Evolutionary conservation across 2,888 invertebrate genomes (phyloP), one percentile per base, ranked within the genome.

Genomic region (Leptogaster cylindrica): DNA sequence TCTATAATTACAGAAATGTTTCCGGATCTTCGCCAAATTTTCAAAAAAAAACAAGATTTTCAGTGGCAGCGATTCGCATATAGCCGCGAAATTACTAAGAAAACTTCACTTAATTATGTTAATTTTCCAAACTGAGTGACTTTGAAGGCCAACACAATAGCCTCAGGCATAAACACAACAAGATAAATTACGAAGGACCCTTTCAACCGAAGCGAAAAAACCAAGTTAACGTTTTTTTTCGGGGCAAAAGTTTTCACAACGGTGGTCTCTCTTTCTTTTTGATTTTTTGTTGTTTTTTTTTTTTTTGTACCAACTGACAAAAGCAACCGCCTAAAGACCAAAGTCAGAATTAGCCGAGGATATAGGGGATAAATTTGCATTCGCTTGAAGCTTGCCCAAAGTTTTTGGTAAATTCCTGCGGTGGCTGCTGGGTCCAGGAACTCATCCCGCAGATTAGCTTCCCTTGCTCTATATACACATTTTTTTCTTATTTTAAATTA

Each of bases 181-280:
- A 61, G 44, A 61, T 44, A 61, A 61, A 61, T 61, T 61, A 44
- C 61, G 44, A 61, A n/a, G 18, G 61, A 61, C 61, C 61, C 28
- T 61, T 61, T 44, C 16, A 41, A n/a, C 2, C 16, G 27, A 44
- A 44, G 44, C 16, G 25, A 27, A 44, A 14, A 12, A 41, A 44
- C 20, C 41, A 61, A 27, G 28, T 12, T n/a, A 44, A 27, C 28
- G 16, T 28, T 25, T 7, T 48, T 48, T 48, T 48, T 23, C 27
- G 12, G 41, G 7, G 1, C 41, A 41, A 41, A n/a, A 41, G 41
- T 48, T 48, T 48, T 23, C 8, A 12, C 23, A 48, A 48, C 23
- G 27, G n/a, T n/a, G n/a, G n/a, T n/a, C n/a, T n/a, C n/a, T n/a
- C n/a, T n/a, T n/a, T n/a, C n/a, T n/a, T n/a, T n/a, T n/a, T n/a